A percentile compares a stretch with the other conserved stretches of the same genome.
Conservation (phyloP, 2,888 invertebrate species). For the Pristionchus mayeri region DNA sequence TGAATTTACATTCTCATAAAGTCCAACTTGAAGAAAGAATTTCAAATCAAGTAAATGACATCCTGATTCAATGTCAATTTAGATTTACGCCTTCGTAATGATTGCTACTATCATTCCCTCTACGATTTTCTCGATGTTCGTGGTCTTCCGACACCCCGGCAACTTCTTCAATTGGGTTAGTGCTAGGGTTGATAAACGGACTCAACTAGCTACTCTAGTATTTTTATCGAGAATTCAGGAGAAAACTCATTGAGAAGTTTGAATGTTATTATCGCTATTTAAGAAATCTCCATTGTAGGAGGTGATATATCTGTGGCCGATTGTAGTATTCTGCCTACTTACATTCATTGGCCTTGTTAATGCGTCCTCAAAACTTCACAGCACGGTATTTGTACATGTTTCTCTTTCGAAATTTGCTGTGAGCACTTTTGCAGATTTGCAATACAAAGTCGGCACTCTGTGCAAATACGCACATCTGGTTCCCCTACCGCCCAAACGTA, state of each 20-base stretch:
- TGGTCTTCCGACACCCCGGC: background rate
- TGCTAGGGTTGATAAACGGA: no score
- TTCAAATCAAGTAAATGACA: no score
- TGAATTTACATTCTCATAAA: background rate
- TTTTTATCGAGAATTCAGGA: no score
- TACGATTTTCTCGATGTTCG: slow-evolving; percentile 21
- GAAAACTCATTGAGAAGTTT: no score
- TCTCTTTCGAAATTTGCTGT: background rate
- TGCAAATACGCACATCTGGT: slow-evolving; percentile 46
- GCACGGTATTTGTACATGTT: background rate
- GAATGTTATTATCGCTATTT: no score
- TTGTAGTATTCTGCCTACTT: slow-evolving; percentile 36
- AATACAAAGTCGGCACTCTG: slow-evolving; percentile 38
- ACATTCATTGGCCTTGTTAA: background rate
- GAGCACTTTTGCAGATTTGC: background rate
- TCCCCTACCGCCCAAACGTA: slow-evolving; percentile 42
- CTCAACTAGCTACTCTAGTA: no score
- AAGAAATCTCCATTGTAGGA: background rate
- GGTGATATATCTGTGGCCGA: background rate
- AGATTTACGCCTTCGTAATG: slow-evolving; percentile 42
- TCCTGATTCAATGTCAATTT: background rate
- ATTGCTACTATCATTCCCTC: slow-evolving; percentile 46
- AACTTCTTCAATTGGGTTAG: background rate
- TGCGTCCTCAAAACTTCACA: slow-evolving; percentile 24
- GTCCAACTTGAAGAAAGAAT: no score